A percentile compares a stretch with the other conserved stretches of the same genome.
These are phyloP conservation scores for Leptinotarsa haldemani DNA, from an alignment of 2,888 invertebrate species.

Conservation along the genomic window DNA sequence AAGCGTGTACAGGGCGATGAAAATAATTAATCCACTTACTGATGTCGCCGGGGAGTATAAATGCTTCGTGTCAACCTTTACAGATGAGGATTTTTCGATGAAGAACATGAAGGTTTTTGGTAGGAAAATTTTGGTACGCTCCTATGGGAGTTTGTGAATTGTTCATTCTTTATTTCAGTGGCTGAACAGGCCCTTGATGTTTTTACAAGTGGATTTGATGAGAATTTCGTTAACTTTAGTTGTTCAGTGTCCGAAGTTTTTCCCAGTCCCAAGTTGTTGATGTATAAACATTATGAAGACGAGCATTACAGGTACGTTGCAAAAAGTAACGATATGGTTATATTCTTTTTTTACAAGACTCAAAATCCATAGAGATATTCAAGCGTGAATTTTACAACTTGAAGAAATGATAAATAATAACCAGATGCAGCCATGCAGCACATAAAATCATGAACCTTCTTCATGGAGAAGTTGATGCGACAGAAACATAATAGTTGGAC, in stretches of 20 bases:
- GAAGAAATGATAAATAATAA: too few relatives aligned
- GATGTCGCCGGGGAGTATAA: slow-evolving; percentile 80
- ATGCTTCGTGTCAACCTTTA: slow-evolving; percentile 77
- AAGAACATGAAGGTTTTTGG: slow-evolving; percentile 77
- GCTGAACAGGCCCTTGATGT: slow-evolving; percentile 60
- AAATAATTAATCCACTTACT: slow-evolving; percentile 75
- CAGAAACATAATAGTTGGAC: too few relatives aligned
- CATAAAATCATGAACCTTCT: too few relatives aligned
- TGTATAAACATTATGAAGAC: slow-evolving; percentile 60
- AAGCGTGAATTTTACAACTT: too few relatives aligned
- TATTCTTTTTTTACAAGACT: neutral
- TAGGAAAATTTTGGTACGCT: slow-evolving; percentile 58
- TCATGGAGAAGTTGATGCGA: too few relatives aligned
- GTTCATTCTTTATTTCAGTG: slow-evolving; percentile 54
- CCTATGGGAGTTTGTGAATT: too few relatives aligned
- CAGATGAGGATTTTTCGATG: slow-evolving; percentile 75
- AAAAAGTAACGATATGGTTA: neutral
- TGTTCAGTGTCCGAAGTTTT: slow-evolving; percentile 65
- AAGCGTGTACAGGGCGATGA: slow-evolving; percentile 78
- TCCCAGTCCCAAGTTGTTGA: slow-evolving; percentile 63
- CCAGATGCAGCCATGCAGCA: too few relatives aligned
- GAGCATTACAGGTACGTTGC: slow-evolving; percentile 53
- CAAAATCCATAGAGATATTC: too few relatives aligned
- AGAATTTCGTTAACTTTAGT: slow-evolving; percentile 64
- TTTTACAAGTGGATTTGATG: slow-evolving; percentile 52